A percentile compares a stretch with the other conserved stretches of the same genome.
Evolutionary conservation across 2,888 invertebrate genomes (phyloP).

Genomic region (Cylindroiulus punctatus): DNA sequence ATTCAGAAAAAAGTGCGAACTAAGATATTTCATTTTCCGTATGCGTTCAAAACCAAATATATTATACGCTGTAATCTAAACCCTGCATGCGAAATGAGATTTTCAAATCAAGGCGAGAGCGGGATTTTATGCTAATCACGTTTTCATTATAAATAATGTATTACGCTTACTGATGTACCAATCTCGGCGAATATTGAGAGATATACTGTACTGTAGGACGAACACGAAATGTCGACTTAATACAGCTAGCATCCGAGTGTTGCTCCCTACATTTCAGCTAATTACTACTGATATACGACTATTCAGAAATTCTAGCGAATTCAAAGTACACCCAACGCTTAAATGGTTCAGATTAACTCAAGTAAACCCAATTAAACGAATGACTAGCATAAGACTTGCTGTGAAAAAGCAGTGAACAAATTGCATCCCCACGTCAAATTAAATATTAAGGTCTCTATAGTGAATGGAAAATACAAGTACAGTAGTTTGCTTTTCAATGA

Average conservation of each 20-base stretch:
- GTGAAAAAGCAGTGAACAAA: background rate
- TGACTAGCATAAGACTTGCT: background rate
- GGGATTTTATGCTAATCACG: conserved; percentile 33
- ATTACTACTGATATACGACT: conserved; percentile 1
- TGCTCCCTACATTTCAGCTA: background rate
- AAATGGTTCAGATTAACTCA: background rate
- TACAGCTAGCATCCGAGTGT: background rate
- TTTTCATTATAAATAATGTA: conserved; percentile 42
- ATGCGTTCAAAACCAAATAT: background rate
- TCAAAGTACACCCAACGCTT: background rate
- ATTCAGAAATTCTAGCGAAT: background rate
- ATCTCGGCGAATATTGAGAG: background rate
- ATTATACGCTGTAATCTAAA: conserved; percentile 24
- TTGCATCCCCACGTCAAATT: background rate
- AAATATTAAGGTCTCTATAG: background rate
- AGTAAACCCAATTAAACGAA: conserved; percentile 19
- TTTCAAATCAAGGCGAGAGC: conserved; percentile 25
- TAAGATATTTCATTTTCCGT: conserved; percentile 7
- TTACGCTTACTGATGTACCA: background rate
- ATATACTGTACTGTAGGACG: background rate
- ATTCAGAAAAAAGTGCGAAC: background rate
- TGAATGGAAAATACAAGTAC: background rate
- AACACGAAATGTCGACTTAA: background rate
- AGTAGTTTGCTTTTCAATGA: background rate
- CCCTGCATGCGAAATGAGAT: conserved; percentile 21